These are phyloP conservation scores for Aptenodytes forsteri DNA, from an alignment of 2,113 vertebrate genomes.

Conservation along the genomic window DNA sequence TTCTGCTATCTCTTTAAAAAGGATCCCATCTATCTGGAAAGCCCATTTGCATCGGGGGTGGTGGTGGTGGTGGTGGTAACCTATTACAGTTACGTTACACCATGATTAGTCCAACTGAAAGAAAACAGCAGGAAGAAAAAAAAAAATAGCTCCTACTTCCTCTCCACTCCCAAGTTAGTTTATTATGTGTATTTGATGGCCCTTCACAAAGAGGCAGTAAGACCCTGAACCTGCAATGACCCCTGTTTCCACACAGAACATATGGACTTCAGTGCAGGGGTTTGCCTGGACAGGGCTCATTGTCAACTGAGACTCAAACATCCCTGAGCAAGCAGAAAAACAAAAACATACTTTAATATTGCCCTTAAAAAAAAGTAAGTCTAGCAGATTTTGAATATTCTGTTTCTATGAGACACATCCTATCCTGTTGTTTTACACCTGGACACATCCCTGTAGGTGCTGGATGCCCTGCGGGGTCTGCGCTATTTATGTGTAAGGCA, in stretches of 20 bases:
- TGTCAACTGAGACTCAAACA: not conserved
- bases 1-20: not conserved
- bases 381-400: not conserved
- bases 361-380: not conserved
- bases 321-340: conserved; percentile 3
- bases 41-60: not conserved
- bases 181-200: conserved; percentile 46
- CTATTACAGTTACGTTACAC: conserved; percentile 24
- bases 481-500: not conserved
- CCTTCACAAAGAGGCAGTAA: conserved; percentile 16
- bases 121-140: conserved; percentile 17
- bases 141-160: not conserved
- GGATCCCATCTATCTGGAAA: not conserved
- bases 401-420: not conserved
- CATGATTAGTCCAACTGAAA: not conserved
- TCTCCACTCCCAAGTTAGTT: conserved; percentile 41
- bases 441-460: not conserved
- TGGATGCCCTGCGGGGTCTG: not conserved
- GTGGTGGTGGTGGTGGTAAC: not conserved
- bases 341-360: not conserved
- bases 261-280: not conserved
- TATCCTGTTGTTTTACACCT: not conserved
- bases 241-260: conserved; percentile 29
- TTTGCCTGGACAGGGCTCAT: not conserved
- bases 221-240: conserved; percentile 44